Conservation (phyloP, 1,140 invertebrate species). For the Mamestra configurata region DNA sequence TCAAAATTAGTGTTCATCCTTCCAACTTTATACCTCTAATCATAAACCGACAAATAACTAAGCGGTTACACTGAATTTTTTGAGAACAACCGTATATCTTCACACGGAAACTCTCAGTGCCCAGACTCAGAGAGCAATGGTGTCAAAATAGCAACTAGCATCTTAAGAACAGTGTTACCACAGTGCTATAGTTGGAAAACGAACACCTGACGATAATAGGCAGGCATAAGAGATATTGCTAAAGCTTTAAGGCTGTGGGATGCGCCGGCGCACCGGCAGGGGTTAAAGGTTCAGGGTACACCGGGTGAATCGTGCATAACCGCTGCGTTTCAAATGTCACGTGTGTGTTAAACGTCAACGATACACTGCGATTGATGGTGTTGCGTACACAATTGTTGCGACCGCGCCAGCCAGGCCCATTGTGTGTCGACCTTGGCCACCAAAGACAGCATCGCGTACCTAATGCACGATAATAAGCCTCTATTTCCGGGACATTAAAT, state of each 20-base stretch:
- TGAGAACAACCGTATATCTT: conserved; percentile 3
- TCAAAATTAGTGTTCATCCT: not conserved
- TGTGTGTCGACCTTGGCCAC: conserved; percentile 59
- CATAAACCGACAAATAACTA: conserved; percentile 3
- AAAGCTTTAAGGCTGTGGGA: conserved; percentile 27
- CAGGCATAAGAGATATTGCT: conserved; percentile 37
- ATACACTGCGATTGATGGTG: conserved; percentile 30
- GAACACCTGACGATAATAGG: not conserved
- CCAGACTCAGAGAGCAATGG: not conserved
- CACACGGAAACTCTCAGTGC: conserved; percentile 9
- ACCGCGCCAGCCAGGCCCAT: conserved; percentile 50
- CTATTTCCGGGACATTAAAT: conserved; percentile 58
- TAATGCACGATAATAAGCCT: conserved; percentile 56
- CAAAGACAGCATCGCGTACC: conserved; percentile 52
- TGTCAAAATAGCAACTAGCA: not conserved
- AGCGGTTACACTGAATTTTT: not conserved
- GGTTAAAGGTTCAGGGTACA: conserved; percentile 47
- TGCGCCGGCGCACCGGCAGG: conserved; percentile 10
- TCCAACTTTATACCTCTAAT: conserved; percentile 9
- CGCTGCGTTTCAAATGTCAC: conserved; percentile 32
- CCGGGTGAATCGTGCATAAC: conserved; percentile 28
- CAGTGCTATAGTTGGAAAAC: conserved; percentile 28
- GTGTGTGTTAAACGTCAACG: conserved; percentile 28
- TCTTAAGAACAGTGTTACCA: not conserved
- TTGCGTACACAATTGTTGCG: conserved; percentile 54